These are phyloP conservation scores for Psilopogon haemacephalus DNA, from an alignment of 2,113 vertebrate species.

Conservation along the genomic window DNA sequence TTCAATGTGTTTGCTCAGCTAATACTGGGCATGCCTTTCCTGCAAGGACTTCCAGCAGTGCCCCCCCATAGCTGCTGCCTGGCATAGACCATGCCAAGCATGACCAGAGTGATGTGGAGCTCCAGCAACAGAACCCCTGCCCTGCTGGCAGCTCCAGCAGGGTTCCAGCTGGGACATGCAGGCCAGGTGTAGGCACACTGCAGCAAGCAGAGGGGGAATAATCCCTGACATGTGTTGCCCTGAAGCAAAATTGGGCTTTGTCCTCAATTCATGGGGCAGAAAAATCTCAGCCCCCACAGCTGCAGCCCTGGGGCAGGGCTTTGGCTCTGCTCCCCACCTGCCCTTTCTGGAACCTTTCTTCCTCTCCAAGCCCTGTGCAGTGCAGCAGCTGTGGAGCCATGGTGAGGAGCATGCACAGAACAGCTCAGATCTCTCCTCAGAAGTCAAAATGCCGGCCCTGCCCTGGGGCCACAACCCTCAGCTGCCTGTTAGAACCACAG, in stretches of 20 bases:
- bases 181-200: background rate
- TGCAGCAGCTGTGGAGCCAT: rapidly evolving
- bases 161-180: background rate
- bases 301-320: background rate
- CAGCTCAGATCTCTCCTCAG: rapidly evolving
- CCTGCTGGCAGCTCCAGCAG: rapidly evolving
- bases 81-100: background rate
- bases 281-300: background rate
- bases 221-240: background rate
- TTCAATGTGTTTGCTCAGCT: rapidly evolving
- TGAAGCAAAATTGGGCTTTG: background rate
- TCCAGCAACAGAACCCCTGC: background rate
- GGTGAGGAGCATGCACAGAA: rapidly evolving
- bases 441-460: background rate
- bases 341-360: background rate
- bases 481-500: too few species aligned
- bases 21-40: rapidly evolving
- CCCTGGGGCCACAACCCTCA: background rate
- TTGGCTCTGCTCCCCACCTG: background rate
- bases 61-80: too few species aligned
- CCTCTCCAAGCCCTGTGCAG: rapidly evolving
- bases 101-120: rapidly evolving
- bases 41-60: rapidly evolving
- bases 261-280: background rate
- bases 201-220: background rate